Evolutionary conservation across 2,797 vertebrate species (phyloP).

Genomic region (Benthosema pterotum): DNA sequence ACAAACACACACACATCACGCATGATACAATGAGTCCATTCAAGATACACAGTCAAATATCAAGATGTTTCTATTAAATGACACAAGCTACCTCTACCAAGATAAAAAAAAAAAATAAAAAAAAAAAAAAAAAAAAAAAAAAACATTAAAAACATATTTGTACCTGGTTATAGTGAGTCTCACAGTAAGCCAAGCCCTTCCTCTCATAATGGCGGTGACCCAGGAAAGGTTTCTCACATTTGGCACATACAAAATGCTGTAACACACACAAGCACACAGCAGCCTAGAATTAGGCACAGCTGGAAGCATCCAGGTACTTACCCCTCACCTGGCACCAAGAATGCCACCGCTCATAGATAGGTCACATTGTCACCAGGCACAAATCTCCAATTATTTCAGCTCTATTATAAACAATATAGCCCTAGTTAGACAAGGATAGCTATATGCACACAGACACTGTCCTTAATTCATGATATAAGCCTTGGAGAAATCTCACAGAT

Average conservation of each 20-base stretch:
- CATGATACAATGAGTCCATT: neutral
- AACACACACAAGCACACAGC: constrained; percentile 41
- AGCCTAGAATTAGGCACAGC: constrained; percentile 19
- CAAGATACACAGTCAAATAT: neutral
- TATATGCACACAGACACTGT: neutral
- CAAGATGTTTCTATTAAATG: neutral
- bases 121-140: too few species aligned
- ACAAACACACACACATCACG: neutral
- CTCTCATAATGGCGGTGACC: constrained; percentile 98
- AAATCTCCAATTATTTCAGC: neutral
- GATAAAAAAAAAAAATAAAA: too few species aligned
- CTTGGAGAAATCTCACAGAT: too few species aligned
- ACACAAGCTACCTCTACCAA: neutral
- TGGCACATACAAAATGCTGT: constrained; percentile 85
- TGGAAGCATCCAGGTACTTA: neutral
- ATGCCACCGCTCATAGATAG: too few species aligned
- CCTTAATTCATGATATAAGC: too few species aligned
- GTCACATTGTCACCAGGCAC: neutral
- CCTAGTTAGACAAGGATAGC: too few species aligned
- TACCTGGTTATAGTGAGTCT: constrained; percentile 99
- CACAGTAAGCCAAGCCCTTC: constrained; percentile 97
- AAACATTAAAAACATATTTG: constrained; percentile 14
- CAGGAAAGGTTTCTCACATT: constrained; percentile 96
- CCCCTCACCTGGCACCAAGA: neutral
- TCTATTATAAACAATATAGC: neutral